These are phyloP conservation scores for Struthio camelus DNA, from an alignment of 2,113 vertebrate genomes.

Conservation along the genomic window DNA sequence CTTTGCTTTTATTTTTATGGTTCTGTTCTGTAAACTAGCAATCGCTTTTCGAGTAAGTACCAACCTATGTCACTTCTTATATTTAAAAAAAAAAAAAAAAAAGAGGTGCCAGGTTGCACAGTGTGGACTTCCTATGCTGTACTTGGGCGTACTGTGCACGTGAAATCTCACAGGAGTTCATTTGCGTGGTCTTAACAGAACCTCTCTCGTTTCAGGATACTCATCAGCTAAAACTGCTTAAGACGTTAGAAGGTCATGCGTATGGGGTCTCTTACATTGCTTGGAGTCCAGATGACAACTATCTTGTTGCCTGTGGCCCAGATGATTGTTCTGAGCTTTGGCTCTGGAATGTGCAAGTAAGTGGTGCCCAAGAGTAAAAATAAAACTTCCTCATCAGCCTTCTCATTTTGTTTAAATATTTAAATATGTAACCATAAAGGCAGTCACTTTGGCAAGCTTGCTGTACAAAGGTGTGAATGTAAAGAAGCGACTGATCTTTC, in stretches of 20 bases:
- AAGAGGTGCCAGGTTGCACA: neutral
- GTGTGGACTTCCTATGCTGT: neutral
- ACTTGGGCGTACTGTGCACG: neutral
- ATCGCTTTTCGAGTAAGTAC: neutral
- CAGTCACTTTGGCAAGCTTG: neutral
- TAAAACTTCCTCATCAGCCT: neutral
- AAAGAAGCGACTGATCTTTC: neutral
- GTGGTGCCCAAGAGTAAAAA: neutral
- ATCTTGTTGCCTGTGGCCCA: conserved; percentile 95
- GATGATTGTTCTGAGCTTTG: conserved; percentile 98
- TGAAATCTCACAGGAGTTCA: neutral
- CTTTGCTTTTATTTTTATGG: neutral
- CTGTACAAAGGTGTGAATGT: neutral
- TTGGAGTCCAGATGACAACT: conserved; percentile 95
- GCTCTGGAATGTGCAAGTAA: conserved; percentile 98
- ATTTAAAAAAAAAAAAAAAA: neutral
- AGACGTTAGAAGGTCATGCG: conserved; percentile 95
- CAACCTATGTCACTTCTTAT: neutral
- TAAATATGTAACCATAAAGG: rapidly evolving
- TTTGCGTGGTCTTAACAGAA: neutral
- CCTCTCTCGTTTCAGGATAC: conserved; percentile 82
- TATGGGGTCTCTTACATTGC: conserved; percentile 98
- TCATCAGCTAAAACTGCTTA: conserved; percentile 91
- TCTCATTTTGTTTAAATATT: neutral
- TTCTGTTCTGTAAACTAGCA: neutral